Conservation (phyloP, 2,113 vertebrate species). For the Nycticebus coucang region DNA sequence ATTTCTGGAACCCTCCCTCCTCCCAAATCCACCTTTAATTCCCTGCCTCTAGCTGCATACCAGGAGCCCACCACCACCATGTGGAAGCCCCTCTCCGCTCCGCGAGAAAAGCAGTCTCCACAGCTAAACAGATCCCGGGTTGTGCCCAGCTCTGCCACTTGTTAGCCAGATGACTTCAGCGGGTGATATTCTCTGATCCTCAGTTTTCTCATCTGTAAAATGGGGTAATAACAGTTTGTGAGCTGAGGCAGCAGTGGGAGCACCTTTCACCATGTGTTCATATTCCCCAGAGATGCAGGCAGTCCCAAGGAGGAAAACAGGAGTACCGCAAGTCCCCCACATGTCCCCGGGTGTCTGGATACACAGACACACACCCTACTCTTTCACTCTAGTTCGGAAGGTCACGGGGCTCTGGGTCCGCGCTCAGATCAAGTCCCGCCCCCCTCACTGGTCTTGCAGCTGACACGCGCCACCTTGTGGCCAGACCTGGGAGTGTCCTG, state of each 20-base stretch:
- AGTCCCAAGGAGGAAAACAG: not conserved
- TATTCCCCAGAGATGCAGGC: not conserved
- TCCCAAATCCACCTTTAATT: not conserved
- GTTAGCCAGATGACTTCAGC: not conserved
- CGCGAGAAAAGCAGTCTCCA: not conserved
- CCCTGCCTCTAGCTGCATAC: not conserved
- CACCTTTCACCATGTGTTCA: not conserved
- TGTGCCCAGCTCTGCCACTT: not conserved
- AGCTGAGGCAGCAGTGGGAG: too few relatives aligned
- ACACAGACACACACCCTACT: not conserved
- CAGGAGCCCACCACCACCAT: not conserved
- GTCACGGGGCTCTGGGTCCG: accelerated
- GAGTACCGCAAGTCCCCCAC: not conserved
- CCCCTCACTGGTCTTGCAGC: not conserved
- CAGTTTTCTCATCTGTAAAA: conserved; percentile 37
- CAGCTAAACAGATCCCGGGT: not conserved
- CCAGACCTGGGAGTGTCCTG: not conserved
- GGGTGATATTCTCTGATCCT: not conserved
- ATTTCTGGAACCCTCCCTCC: not conserved
- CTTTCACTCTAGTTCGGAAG: accelerated
- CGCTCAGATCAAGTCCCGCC: not conserved
- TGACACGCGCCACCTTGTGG: conserved; percentile 53
- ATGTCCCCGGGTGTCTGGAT: not conserved
- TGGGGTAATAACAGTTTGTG: not conserved
- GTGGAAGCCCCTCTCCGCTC: not conserved